A percentile compares a stretch with the other conserved stretches of the same genome.
These are phyloP conservation scores for Myotis planiceps DNA, from an alignment of 2,797 vertebrate species.

Conservation along the genomic window DNA sequence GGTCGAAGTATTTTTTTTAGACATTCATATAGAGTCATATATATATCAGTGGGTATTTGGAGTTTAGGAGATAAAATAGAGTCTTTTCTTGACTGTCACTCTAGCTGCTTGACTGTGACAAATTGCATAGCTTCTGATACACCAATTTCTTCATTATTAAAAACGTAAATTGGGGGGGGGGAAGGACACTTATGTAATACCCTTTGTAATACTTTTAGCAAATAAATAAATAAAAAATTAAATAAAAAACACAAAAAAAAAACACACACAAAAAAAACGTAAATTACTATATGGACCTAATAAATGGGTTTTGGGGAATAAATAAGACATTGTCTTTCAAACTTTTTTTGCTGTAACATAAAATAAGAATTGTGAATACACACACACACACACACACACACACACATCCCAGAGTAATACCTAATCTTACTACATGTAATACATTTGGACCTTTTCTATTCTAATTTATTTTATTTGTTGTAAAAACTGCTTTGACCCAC, in stretches of 20 bases:
- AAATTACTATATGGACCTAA: neutral
- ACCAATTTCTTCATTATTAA: slow-evolving; percentile 8
- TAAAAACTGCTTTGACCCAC: neutral
- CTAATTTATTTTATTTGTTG: slow-evolving; percentile 12
- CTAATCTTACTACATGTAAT: neutral
- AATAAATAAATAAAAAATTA: too few species aligned
- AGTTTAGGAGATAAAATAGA: neutral
- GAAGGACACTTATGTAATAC: too few species aligned
- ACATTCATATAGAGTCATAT: neutral
- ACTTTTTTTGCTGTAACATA: neutral
- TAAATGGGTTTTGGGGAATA: neutral
- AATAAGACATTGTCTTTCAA: neutral
- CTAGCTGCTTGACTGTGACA: neutral
- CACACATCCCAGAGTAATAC: neutral
- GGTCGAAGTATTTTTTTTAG: neutral
- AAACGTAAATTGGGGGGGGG: neutral
- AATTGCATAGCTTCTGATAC: neutral
- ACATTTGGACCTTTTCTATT: slow-evolving; percentile 3
- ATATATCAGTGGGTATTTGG: neutral
- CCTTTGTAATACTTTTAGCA: too few species aligned
- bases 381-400: neutral
- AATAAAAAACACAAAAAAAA: too few species aligned
- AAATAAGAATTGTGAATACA: neutral
- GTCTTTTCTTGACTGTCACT: neutral
- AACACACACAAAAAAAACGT: too few species aligned